Evolutionary conservation across 2,888 invertebrate species (phyloP), one percentile per base, ranked within the genome.

Genomic region (Beris chalybata): DNA sequence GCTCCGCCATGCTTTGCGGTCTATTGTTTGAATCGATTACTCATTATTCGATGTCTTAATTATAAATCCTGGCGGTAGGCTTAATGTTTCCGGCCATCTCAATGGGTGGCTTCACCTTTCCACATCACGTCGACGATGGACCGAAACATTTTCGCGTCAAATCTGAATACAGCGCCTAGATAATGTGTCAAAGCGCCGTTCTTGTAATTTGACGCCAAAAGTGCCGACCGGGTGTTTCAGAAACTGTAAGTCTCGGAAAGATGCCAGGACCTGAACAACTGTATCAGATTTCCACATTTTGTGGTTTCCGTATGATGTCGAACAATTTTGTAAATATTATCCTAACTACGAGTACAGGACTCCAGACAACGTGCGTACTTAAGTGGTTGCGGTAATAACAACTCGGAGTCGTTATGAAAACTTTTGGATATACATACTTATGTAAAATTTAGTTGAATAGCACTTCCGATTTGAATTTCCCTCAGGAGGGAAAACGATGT

Each of bases 171-270:
- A 22, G 52, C 48, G 52, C 45, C 64, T 43, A 57, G 57, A 64
- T 67, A 64, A 64, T 57, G 57, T 67, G 47, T 57, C 67, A 64
- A 58, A 67, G 67, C 64, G 67, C 58, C 64, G 67, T 50, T 64
- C 48, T 55, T 67, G 67, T 63, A 67, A 67, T 58, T 47, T 38
- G 67, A 67, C 45, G 53, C 64, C 56, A 50, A 67, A 67, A 67
- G 67, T 50, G 52, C 58, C 58, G 64, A 61, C 61, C 59, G 48
- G 56, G 56, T 56, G 56, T 56, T 56, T 48, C 38, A 45, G 50
- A 50, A 38, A 43, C 32, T 38, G 52, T 6, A 61, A 61, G n/a
- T 38, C 61, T 38, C 50, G 50, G 15, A 52, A 61, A 50, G 52
- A 52, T 22, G 61, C 47, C 30, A 52, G 31, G 50, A 38, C n/a